Base-by-base conservation (phyloP, 1,140 invertebrate genomes). In the Papilio glaucus region DNA sequence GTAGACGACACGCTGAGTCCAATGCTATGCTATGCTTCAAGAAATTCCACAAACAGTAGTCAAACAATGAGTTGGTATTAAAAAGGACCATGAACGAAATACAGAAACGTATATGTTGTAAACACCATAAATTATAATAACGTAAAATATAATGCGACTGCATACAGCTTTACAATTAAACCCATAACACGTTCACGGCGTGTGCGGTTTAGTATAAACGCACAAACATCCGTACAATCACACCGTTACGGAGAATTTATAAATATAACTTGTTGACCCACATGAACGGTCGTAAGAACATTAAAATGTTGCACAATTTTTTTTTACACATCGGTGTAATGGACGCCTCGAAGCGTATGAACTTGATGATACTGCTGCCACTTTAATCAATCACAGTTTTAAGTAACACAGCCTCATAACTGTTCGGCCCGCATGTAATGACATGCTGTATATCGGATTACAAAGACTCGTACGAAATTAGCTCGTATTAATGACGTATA, bases 211-310 rank as follows among this genome's bases (percentile, higher is more conserved):
- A 84, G 76, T 81, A 77, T 78, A 57, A 79, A 70, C 74, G 71
- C 75, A 77, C 81, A 87, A 90, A 89, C 86, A 88, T 90, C 86
- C 86, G 83, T 69, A 77, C 77, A 86, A 82, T 83, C 84, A 74
- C 74, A 79, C 77, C 73, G 76, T 87, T 88, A 80, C 87, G 68
- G 73, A 83, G 88, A 89, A 89, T 85, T 85, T 81, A 86, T 87
- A 84, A 88, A 87, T 83, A 84, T 77, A 83, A 81, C 79, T 76
- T 83, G 76, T 74, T 85, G 83, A 84, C 88, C 88, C 79, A 88
- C 84, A 83, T 88, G 71, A 65, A 73, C 65, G 45, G 69, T 73
- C 80, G 77, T 83, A 82, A 76, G 78, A 76, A 80, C 76, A 85
- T 81, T 78, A 83, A 88, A 83, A 82, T 73, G 73, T 90, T 87